Evolutionary conservation across 2,888 invertebrate genomes (phyloP), one percentile per base, ranked within the genome.

Genomic region (Crematogaster levior): DNA sequence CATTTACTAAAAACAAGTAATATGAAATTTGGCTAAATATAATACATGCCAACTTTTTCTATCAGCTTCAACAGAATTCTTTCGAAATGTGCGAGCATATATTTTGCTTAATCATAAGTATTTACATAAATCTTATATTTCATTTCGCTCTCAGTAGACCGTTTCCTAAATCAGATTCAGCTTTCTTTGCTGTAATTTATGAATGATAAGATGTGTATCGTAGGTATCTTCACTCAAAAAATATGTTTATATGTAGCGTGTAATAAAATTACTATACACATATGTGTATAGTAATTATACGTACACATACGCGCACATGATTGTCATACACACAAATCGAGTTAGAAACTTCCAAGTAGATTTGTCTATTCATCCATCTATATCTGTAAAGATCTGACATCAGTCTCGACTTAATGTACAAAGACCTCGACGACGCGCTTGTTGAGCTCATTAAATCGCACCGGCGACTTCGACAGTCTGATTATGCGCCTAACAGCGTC

Each of bases 371-470:
- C 43, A n/a, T 24, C 51, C 21, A 43, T 43, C 18, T 48, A 48
- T 48, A 48, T 46, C 43, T 21, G 15, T n/a, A 66, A 51, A 21
- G 12, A 56, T 24, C 18, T 43, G 56, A 66, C 53, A 43, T 77
- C 75, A 30, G 21, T 12, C 70, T 70, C 24, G 18, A 34, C 56
- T 68, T 21, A 58, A 24, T 68, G 43, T 56, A 68, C 56, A 79
- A 68, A 68, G 68, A 77, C 30, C 27, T 10, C 43, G 24, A 30
- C 53, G 40, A 53, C 53, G 53, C 68, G 70, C 70, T 79, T 70
- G 77, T 70, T 79, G 77, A 79, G 77, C 70, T 79, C 70, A 79
- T 79, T 79, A 79, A 79, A 79, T 79, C 77, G 70, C 70, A 43
- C 46, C 56, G 70, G 77, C 56, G 77, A 79, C 77, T 79, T 79